Conservation (phyloP, 2,888 invertebrate genomes). For the Scaeva pyrastri region DNA sequence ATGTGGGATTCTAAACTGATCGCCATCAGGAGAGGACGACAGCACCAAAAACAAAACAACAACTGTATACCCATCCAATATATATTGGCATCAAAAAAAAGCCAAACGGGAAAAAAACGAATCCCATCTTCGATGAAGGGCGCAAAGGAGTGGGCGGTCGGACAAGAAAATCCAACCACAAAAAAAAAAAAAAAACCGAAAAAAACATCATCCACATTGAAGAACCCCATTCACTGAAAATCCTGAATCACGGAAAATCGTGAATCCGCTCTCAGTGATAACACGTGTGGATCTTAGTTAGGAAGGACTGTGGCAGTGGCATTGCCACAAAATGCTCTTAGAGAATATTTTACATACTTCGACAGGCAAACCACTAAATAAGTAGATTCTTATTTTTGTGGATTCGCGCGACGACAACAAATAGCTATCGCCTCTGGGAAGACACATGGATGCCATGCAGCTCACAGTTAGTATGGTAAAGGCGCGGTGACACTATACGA, state of each 20-base stretch:
- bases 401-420: constrained; percentile 75
- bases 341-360: constrained; percentile 75
- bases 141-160: constrained; percentile 63
- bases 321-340: constrained; percentile 76
- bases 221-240: constrained; percentile 64
- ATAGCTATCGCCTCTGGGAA: constrained; percentile 73
- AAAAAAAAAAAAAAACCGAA: too few species aligned
- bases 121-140: constrained; percentile 62
- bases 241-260: constrained; percentile 77
- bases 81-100: too few species aligned
- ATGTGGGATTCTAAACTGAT: constrained; percentile 74
- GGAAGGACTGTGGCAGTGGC: constrained; percentile 47
- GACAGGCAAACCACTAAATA: constrained; percentile 74
- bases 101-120: constrained; percentile 9
- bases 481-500: constrained; percentile 62
- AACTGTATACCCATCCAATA: too few species aligned
- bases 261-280: constrained; percentile 77
- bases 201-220: constrained; percentile 18
- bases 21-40: constrained; percentile 48
- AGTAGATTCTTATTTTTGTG: constrained; percentile 73
- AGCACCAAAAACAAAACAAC: neutral
- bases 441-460: constrained; percentile 38
- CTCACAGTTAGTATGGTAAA: constrained; percentile 13
- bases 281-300: constrained; percentile 74
- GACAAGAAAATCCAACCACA: neutral